Base-by-base conservation (phyloP, 1,140 invertebrate species). In the Epicauta chinensis region DNA sequence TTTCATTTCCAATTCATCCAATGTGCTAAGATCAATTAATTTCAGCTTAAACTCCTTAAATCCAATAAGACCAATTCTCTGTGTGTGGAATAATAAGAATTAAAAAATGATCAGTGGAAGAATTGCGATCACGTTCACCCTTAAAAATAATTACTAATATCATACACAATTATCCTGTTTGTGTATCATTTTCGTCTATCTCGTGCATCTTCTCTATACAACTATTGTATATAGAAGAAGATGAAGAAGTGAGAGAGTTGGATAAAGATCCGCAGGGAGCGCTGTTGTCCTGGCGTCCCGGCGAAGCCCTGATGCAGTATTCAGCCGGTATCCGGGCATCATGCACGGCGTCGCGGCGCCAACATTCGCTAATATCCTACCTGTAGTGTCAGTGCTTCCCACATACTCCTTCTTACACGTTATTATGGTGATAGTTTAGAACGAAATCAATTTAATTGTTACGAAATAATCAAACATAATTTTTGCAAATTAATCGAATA, bases 271-370 rank as follows among this genome's bases (percentile, higher is more conserved):
- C 60, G 60, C 57, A 60, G 41, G 60, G 60, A 53, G 60, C 57
- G 57, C 54, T 59, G 50, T 45, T 47, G 53, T 42, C 37, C 40
- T 52, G 47, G 54, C 57, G 54, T 54, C 60, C 60, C 57, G 60
- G 60, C 60, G 48, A 60, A 55, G 4, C 54, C 54, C 60, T 62
- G 60, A 51, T 60, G 60, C 60, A 62, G 60, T 62, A 53, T 55
- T 59, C 51, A 47, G 44, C 56, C 57, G 54, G 53, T 41, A 41
- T 15, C 42, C 44, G 57, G 49, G 36, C 50, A 46, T 38, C 45
- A 55, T 58, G 55, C 58, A 46, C 39, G 31, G 58, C 55, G 55
- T 58, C 51, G 40, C 51, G 55, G 47, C 52, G 47, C 36, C 45
- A 43, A 36, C 47, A 46, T 16, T 43, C 56, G 56, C 41, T 41